These are phyloP conservation scores for Melitaea athalia DNA, from an alignment of 2,888 invertebrate species.

Conservation along the genomic window DNA sequence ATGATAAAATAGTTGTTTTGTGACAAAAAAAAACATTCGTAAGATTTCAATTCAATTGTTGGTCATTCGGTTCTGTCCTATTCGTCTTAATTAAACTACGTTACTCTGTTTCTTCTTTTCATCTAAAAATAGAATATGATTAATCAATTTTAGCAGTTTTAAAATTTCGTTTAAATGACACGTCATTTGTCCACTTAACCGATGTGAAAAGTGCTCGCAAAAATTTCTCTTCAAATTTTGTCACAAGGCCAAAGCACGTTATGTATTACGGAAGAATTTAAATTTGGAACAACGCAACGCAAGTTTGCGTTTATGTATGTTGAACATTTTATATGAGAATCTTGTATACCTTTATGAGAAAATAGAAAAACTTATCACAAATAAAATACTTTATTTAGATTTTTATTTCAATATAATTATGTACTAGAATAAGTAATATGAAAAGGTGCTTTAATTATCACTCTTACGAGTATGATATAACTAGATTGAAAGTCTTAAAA, in stretches of 20 bases:
- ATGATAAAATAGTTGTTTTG: too few relatives aligned
- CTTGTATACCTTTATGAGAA: background rate
- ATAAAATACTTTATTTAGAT: background rate
- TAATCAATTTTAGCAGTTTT: background rate
- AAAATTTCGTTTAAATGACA: background rate
- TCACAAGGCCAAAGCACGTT: slow-evolving; percentile 11
- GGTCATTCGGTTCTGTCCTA: too few relatives aligned
- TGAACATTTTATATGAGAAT: background rate
- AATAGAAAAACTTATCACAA: background rate
- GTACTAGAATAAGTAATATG: too few relatives aligned
- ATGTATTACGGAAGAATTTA: slow-evolving; percentile 13
- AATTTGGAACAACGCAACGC: slow-evolving; percentile 8
- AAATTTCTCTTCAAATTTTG: slow-evolving; percentile 9
- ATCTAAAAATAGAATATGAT: too few relatives aligned
- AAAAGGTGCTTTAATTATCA: too few relatives aligned
- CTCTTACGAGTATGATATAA: too few relatives aligned
- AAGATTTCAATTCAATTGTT: too few relatives aligned
- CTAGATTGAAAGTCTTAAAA: too few relatives aligned
- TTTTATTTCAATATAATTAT: too few relatives aligned
- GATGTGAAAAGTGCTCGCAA: slow-evolving; percentile 3
- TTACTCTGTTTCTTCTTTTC: too few relatives aligned
- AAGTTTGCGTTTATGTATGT: slow-evolving; percentile 4
- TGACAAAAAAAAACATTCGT: too few relatives aligned
- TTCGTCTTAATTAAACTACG: too few relatives aligned
- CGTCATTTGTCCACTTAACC: slow-evolving; percentile 8